Evolutionary conservation across 2,113 vertebrate species (phyloP).

Genomic region (Larimichthys crocea): DNA sequence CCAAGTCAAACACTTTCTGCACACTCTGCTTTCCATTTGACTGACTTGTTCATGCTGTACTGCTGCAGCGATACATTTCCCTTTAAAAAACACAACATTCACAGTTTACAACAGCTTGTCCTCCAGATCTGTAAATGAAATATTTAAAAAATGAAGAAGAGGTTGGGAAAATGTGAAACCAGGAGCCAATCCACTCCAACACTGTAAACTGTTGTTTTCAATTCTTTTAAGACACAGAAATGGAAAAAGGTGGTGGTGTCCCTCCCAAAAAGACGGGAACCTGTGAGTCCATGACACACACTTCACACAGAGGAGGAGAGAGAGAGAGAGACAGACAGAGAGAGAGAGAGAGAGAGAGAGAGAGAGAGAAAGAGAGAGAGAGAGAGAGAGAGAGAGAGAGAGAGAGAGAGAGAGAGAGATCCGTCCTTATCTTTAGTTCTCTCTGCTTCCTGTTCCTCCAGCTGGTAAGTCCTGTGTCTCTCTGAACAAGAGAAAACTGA

Average conservation of each 20-base stretch:
- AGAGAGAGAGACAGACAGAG: constrained; percentile 34
- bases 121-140: constrained; percentile 66
- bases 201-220: constrained; percentile 66
- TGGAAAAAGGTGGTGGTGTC: constrained; percentile 39
- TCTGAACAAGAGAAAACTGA: constrained; percentile 45
- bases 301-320: constrained; percentile 30
- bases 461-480: constrained; percentile 39
- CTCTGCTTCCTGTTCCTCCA: constrained; percentile 12
- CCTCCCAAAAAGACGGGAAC: constrained; percentile 39
- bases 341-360: constrained; percentile 35
- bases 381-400: constrained; percentile 31
- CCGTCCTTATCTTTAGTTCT: constrained; percentile 22
- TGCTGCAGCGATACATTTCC: background rate
- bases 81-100: constrained; percentile 36
- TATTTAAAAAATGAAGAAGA: constrained; percentile 36
- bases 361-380: constrained; percentile 36
- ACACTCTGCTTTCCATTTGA: background rate
- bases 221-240: constrained; percentile 68
- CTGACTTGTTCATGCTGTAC: background rate
- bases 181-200: constrained; percentile 63
- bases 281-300: constrained; percentile 49
- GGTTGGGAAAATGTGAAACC: constrained; percentile 30
- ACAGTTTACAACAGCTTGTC: constrained; percentile 44
- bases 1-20: background rate
- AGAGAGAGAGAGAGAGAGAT: constrained; percentile 38